Evolutionary conservation across 1,140 invertebrate genomes (phyloP).

Genomic region (Lucilia cuprina): DNA sequence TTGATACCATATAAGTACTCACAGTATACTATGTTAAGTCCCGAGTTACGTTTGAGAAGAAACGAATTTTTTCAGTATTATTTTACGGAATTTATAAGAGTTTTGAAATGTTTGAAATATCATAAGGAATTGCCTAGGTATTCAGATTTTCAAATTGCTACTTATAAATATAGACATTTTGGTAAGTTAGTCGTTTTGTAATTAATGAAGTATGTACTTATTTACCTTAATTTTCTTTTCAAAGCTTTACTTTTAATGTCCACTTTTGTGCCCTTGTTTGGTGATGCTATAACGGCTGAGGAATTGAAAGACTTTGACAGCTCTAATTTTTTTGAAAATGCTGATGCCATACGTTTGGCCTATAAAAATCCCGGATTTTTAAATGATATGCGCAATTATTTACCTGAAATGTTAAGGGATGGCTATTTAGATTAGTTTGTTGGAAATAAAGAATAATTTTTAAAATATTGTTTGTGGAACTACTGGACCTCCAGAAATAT

Average conservation of each 20-base stretch:
- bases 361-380: background rate
- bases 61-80: constrained; percentile 42
- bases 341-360: background rate
- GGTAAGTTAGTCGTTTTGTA: background rate
- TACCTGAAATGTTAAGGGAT: background rate
- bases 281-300: background rate
- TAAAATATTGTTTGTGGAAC: no score
- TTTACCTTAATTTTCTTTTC: background rate
- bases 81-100: constrained; percentile 17
- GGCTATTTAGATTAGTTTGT: constrained; percentile 22
- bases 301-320: constrained; percentile 14
- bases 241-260: constrained; percentile 10
- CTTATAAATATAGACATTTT: constrained; percentile 19
- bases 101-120: background rate
- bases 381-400: background rate
- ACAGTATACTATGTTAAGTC: constrained; percentile 44
- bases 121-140: constrained; percentile 5
- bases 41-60: constrained; percentile 39
- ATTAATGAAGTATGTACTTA: background rate
- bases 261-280: constrained; percentile 19
- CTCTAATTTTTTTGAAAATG: background rate
- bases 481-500: no score
- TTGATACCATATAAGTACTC: constrained; percentile 49
- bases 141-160: constrained; percentile 28
- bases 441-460: no score